Conservation (phyloP, 2,888 invertebrate species). For the Ophonus ardosiacus region DNA sequence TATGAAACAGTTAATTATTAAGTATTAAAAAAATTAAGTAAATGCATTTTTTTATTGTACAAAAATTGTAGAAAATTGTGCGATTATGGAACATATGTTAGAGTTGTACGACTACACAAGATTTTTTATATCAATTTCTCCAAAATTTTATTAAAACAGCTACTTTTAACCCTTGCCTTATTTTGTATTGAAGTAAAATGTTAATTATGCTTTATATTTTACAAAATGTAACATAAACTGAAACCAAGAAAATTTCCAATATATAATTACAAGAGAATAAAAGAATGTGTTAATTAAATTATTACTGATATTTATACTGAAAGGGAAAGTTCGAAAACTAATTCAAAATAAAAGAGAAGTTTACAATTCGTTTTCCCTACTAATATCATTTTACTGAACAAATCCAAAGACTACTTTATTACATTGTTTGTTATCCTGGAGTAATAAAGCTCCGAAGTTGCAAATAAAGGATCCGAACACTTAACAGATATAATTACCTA, state of each 20-base stretch:
- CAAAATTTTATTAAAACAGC: no score
- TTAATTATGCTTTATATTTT: no score
- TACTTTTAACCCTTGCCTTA: no score
- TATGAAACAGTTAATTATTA: no score
- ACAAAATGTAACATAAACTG: no score
- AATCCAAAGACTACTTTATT: conserved; percentile 52
- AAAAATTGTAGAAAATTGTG: no score
- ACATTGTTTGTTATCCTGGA: conserved; percentile 51
- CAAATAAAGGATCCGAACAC: conserved; percentile 45
- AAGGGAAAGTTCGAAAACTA: conserved; percentile 8
- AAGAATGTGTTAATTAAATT: background rate
- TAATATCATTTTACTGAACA: conserved; percentile 8
- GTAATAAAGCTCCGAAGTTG: conserved; percentile 47
- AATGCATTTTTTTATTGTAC: no score
- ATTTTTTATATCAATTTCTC: no score
- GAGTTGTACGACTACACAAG: no score
- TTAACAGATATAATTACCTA: conserved; percentile 52
- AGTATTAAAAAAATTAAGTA: no score
- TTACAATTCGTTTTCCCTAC: background rate
- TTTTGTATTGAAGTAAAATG: no score
- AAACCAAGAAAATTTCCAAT: background rate
- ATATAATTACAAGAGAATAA: background rate
- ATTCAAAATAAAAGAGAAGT: conserved; percentile 19
- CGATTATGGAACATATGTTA: no score
- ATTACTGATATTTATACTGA: background rate